Base-by-base conservation (phyloP, 1,140 invertebrate genomes). In the Diorhabda carinulata region DNA sequence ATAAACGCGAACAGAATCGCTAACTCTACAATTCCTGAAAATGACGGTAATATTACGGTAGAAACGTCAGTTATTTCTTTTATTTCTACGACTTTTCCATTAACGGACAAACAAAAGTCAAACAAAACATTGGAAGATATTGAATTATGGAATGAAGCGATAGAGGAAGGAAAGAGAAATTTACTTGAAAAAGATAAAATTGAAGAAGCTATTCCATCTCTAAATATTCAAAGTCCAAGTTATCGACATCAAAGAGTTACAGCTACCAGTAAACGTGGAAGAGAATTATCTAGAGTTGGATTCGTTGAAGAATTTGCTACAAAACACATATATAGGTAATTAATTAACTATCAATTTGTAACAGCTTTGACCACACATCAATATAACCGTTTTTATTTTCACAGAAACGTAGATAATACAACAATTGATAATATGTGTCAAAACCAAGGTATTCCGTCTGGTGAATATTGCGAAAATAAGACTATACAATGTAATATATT, bases 201-300 rank as follows among this genome's bases (percentile, higher is more conserved):
- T 2, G 89, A 92, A 75, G 82, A 80, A 68, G 61, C 61, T 57
- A 65, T 67, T 84, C 78, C 75, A 25, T 79, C 84, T 0, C 75
- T 88, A 47, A 82, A 82, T 0, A 76, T 81, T 0, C 82, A 88
- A 57, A 88, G 87, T 4, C 89, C 91, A 1, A 87, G 89, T 10
- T 87, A 84, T 52, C 84, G 87, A 45, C 91, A 92, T 65, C 91
- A 91, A 75, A 83, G 86, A 44, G 88, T 89, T 0, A 82, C 90
- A 2, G 86, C 84, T 62, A 90, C 88, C 0, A 84, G 84, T 25
- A 76, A 81, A 0, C 82, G 82, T 43, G 86, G 90, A 0, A 85
- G 86, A 9, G 81, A 84, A 8, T 70, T 91, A 44, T 86, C 90
- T 0, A 80, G 87, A 2, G 80, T 85, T 2, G 91, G 88, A 3